phyloP scores from a whole-genome alignment of 2,888 invertebrate species.

The Teinopalpus imperialis region DNA sequence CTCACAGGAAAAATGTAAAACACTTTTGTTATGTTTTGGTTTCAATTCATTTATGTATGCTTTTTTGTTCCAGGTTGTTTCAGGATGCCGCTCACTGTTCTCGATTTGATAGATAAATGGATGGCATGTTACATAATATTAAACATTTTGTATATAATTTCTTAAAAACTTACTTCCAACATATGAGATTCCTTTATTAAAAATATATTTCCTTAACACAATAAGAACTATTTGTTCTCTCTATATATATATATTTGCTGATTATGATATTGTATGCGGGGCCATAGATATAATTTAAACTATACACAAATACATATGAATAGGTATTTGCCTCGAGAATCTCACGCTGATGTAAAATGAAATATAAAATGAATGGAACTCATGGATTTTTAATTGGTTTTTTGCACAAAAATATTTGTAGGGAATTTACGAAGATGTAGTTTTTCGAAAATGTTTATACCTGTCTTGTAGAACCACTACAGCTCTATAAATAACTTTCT shows the following conservation, averaged over 20 bases:
- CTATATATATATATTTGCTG: conserved; percentile 15
- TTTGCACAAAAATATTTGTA: conserved; percentile 21
- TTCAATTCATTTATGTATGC: too few species aligned
- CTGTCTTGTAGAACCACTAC: background rate
- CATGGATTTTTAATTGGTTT: conserved; percentile 9
- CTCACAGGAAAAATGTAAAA: too few species aligned
- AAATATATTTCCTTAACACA: background rate
- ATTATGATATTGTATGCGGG: conserved; percentile 7
- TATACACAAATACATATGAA: background rate
- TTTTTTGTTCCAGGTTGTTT: too few species aligned
- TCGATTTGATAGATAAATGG: conserved; percentile 35
- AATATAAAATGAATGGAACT: too few species aligned
- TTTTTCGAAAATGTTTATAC: conserved; percentile 3
- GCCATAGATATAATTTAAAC: conserved; percentile 8
- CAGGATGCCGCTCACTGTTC: conserved; percentile 44
- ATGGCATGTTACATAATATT: conserved; percentile 52
- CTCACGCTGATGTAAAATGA: too few species aligned
- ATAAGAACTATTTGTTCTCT: too few species aligned
- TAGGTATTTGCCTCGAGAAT: conserved; percentile 10
- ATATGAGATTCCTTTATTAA: conserved; percentile 38
- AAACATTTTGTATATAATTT: conserved; percentile 56
- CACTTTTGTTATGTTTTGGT: too few species aligned
- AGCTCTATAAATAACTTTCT: background rate
- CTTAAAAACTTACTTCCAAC: conserved; percentile 30
- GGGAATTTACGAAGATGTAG: background rate